A percentile compares a stretch with the other conserved stretches of the same genome.
These are phyloP conservation scores for Dendrolimus houi DNA, from an alignment of 2,888 invertebrate genomes.

Conservation along the genomic window DNA sequence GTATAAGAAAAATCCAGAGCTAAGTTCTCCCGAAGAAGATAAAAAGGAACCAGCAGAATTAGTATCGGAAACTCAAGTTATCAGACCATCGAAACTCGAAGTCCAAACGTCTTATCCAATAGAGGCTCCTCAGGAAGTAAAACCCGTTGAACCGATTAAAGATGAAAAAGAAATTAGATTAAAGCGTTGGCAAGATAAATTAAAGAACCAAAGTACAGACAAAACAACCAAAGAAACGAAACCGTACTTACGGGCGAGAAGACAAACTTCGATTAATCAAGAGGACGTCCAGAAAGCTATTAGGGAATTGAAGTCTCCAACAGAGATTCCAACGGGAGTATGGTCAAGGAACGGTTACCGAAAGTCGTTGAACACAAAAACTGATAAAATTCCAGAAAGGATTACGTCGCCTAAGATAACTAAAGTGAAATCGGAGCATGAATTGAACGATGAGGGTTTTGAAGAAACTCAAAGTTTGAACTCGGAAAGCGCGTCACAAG, in stretches of 20 bases:
- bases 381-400: constrained; percentile 44
- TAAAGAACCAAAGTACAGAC: constrained; percentile 74
- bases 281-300: constrained; percentile 83
- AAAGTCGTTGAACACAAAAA: constrained; percentile 42
- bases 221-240: constrained; percentile 65
- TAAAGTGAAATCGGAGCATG: constrained; percentile 78
- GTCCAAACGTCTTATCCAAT: constrained; percentile 72
- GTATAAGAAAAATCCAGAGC: constrained; percentile 81
- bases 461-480: constrained; percentile 93
- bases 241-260: constrained; percentile 71
- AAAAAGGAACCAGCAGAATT: constrained; percentile 61
- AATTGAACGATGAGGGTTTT: constrained; percentile 91
- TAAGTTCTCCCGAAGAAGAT: constrained; percentile 75
- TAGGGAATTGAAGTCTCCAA: constrained; percentile 78
- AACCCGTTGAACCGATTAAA: constrained; percentile 47
- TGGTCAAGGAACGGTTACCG: constrained; percentile 72
- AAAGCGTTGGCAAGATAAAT: constrained; percentile 82
- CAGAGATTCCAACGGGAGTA: constrained; percentile 76
- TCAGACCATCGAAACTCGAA: constrained; percentile 68
- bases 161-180: constrained; percentile 78
- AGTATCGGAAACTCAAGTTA: constrained; percentile 72
- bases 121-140: constrained; percentile 44
- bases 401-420: constrained; percentile 66
- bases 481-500: constrained; percentile 90
- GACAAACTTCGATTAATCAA: constrained; percentile 82